Percentiles rank a stretch among this genome's conserved stretches.
Evolutionary conservation across 2,888 invertebrate species (phyloP).

Genomic region (Phortica magna): DNA sequence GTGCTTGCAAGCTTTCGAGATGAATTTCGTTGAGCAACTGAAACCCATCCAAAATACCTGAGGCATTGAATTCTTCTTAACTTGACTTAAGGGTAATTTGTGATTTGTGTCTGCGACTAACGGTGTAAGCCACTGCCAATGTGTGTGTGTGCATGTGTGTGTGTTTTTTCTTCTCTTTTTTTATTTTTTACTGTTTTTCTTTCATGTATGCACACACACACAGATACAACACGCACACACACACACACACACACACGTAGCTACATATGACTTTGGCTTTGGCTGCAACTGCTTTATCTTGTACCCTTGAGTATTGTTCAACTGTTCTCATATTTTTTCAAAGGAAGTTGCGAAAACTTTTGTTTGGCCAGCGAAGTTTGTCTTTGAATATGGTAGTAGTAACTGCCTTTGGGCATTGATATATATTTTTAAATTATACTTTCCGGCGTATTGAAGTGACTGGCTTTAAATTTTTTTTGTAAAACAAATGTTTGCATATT

Average conservation of each 20-base stretch:
- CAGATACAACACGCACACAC: conserved; percentile 19
- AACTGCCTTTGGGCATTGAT: conserved; percentile 1
- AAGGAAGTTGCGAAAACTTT: conserved; percentile 34
- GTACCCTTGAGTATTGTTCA: conserved; percentile 33
- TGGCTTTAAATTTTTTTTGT: neutral
- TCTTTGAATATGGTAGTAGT: conserved; percentile 29
- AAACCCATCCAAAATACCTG: conserved; percentile 71
- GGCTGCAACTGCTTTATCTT: conserved; percentile 47
- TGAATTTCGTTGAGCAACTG: conserved; percentile 43
- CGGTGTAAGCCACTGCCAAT: conserved; percentile 38
- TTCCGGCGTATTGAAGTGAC: conserved; percentile 8
- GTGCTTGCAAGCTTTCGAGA: conserved; percentile 50
- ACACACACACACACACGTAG: neutral
- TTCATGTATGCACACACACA: neutral
- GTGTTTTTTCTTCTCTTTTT: conserved; percentile 64
- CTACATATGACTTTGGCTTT: conserved; percentile 43
- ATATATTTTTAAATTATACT: conserved; percentile 32
- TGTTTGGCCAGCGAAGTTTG: conserved; percentile 36
- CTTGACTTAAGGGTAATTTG: conserved; percentile 73
- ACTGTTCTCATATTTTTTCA: conserved; percentile 33
- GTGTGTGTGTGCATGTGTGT: conserved; percentile 56
- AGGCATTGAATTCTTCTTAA: conserved; percentile 76
- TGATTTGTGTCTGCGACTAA: conserved; percentile 64
- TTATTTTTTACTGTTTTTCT: neutral
- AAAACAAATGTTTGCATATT: neutral